Evolutionary conservation across 2,888 invertebrate species (phyloP).

Genomic region (Pediacus dermestoides): DNA sequence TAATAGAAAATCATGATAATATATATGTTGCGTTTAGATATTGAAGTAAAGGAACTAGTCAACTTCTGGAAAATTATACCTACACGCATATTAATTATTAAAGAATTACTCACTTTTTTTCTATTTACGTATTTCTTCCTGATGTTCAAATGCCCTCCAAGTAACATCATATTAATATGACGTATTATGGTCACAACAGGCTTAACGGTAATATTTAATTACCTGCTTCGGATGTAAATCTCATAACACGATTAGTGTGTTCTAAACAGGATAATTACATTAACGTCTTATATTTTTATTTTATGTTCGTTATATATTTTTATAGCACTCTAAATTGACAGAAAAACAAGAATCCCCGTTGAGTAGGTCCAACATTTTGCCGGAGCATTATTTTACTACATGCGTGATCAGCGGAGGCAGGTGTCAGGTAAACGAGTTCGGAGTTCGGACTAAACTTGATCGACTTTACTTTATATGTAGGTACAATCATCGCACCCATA

Average conservation of each 20-base stretch:
- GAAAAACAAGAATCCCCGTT: constrained; percentile 44
- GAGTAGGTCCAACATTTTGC: constrained; percentile 35
- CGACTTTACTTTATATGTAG: constrained; percentile 13
- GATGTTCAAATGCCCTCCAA: no score
- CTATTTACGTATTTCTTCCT: no score
- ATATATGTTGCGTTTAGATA: no score
- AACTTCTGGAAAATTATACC: no score
- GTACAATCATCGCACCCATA: constrained; percentile 13
- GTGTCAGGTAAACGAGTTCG: constrained; percentile 40
- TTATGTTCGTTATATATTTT: constrained; percentile 41
- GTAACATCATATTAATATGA: no score
- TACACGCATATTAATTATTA: no score
- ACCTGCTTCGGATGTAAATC: constrained; percentile 21
- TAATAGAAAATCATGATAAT: no score
- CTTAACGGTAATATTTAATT: constrained; percentile 20
- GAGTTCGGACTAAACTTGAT: constrained; percentile 22
- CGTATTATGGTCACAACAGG: constrained; percentile 11
- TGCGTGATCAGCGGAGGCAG: constrained; percentile 41
- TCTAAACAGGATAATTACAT: constrained; percentile 37
- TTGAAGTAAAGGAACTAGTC: no score
- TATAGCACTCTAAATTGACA: constrained; percentile 45
- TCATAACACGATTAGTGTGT: constrained; percentile 27
- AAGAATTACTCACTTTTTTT: no score
- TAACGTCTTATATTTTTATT: constrained; percentile 35
- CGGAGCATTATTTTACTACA: constrained; percentile 33